phyloP scores from a whole-genome alignment of 2,797 vertebrate genomes.

The Crenichthys baileyi region DNA sequence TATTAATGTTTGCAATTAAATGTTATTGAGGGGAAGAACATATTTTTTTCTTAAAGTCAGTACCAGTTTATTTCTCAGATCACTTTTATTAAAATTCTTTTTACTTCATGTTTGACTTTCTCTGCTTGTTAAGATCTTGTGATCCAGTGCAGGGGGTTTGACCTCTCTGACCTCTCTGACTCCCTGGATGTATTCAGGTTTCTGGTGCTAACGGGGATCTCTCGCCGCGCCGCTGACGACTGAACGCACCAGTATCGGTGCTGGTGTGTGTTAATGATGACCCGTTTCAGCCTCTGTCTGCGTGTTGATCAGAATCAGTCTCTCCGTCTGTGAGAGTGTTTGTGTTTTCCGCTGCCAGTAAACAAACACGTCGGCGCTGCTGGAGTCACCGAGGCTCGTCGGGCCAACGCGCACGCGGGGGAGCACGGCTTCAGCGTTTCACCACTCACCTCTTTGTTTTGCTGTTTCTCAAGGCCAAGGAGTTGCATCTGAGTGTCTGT shows the following conservation, averaged over 20 bases:
- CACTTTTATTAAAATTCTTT: too few species aligned
- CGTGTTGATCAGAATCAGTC: slow-evolving; percentile 59
- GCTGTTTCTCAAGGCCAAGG: slow-evolving; percentile 47
- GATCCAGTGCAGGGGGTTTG: too few species aligned
- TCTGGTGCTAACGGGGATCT: too few species aligned
- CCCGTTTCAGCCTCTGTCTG: slow-evolving; percentile 14
- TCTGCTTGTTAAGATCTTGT: too few species aligned
- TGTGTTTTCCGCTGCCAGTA: slow-evolving; percentile 53
- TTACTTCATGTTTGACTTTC: too few species aligned
- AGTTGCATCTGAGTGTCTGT: background rate
- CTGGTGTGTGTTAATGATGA: slow-evolving; percentile 13
- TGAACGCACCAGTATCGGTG: background rate
- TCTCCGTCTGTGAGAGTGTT: slow-evolving; percentile 26
- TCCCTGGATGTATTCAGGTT: too few species aligned
- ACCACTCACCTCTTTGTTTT: slow-evolving; percentile 59
- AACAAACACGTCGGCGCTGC: slow-evolving; percentile 47
- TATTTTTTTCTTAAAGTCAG: too few species aligned
- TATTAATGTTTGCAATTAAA: too few species aligned
- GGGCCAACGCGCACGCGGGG: background rate
- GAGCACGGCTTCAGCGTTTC: slow-evolving; percentile 41
- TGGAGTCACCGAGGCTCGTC: slow-evolving; percentile 41
- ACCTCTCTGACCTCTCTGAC: too few species aligned
- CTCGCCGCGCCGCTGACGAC: too few species aligned
- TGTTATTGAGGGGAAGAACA: too few species aligned
- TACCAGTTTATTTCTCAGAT: too few species aligned